Conservation (phyloP, 2,888 invertebrate species). For the Allolobophora icterica region DNA sequence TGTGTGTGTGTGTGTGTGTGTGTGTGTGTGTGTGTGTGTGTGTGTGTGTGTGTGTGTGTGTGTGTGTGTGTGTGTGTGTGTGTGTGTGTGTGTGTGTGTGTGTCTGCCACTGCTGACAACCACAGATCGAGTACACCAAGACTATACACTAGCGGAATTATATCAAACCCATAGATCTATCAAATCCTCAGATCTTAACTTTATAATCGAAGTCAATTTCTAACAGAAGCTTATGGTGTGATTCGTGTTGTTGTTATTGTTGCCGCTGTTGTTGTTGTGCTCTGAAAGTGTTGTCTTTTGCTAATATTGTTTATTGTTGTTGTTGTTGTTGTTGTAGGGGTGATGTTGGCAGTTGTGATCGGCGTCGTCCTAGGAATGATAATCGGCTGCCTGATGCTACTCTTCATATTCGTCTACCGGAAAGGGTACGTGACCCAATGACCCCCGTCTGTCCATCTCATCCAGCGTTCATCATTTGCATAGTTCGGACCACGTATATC, state of each 20-base stretch:
- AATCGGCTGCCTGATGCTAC: constrained; percentile 43
- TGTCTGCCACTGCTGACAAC: too few species aligned
- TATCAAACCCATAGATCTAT: background rate
- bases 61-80: too few species aligned
- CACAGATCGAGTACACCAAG: too few species aligned
- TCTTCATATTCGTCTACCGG: constrained; percentile 40
- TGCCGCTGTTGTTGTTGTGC: background rate
- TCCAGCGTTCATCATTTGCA: too few species aligned
- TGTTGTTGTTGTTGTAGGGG: constrained; percentile 38
- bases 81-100: too few species aligned
- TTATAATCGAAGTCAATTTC: background rate
- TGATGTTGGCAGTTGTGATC: constrained; percentile 45
- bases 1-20: too few species aligned
- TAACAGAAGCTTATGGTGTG: background rate
- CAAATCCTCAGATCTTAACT: background rate
- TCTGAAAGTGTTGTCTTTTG: background rate
- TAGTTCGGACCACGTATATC: background rate
- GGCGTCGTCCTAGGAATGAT: constrained; percentile 46
- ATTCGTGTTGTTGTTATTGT: background rate
- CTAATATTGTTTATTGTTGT: too few species aligned
- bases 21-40: too few species aligned
- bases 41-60: too few species aligned
- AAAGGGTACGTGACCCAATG: constrained; percentile 33
- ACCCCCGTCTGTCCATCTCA: too few species aligned
- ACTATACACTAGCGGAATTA: too few species aligned